Evolutionary conservation across 2,888 invertebrate genomes (phyloP).

Genomic region (Sminthurides aquaticus): DNA sequence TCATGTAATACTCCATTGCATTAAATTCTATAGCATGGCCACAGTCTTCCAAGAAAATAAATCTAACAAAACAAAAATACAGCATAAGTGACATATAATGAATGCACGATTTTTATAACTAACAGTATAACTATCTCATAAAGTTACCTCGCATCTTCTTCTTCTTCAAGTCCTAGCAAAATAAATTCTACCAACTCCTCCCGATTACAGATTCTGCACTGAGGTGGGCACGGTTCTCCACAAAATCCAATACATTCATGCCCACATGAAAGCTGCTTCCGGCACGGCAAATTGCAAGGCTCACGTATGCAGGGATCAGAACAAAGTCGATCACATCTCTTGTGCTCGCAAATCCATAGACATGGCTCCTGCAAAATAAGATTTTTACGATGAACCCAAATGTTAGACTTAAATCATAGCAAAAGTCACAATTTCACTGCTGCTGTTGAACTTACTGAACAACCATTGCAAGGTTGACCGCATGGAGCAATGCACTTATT

Average conservation of each 20-base stretch:
- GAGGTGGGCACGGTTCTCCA: slow-evolving; percentile 60
- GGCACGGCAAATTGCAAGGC: slow-evolving; percentile 46
- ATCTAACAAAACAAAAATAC: slow-evolving; percentile 39
- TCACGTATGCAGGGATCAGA: slow-evolving; percentile 45
- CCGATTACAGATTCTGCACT: slow-evolving; percentile 55
- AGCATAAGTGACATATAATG: too few species aligned
- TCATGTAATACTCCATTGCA: slow-evolving; percentile 46
- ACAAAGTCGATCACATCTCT: slow-evolving; percentile 28
- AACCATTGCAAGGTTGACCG: slow-evolving; percentile 32
- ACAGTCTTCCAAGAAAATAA: slow-evolving; percentile 45
- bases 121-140: too few species aligned
- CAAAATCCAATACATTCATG: slow-evolving; percentile 55
- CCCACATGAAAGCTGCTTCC: slow-evolving; percentile 46
- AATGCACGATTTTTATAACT: not conserved
- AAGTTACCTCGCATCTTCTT: slow-evolving; percentile 26
- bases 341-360: slow-evolving; percentile 28
- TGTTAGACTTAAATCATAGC: not conserved
- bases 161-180: slow-evolving; percentile 26
- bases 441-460: slow-evolving; percentile 25
- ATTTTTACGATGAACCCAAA: not conserved
- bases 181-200: slow-evolving; percentile 41
- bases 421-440: too few species aligned
- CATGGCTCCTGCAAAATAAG: slow-evolving; percentile 26
- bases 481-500: slow-evolving; percentile 28
- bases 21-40: slow-evolving; percentile 47